Percentiles rank a stretch among this genome's conserved stretches.
These are phyloP conservation scores for Salticus scenicus DNA, from an alignment of 2,888 invertebrate genomes.

Conservation along the genomic window DNA sequence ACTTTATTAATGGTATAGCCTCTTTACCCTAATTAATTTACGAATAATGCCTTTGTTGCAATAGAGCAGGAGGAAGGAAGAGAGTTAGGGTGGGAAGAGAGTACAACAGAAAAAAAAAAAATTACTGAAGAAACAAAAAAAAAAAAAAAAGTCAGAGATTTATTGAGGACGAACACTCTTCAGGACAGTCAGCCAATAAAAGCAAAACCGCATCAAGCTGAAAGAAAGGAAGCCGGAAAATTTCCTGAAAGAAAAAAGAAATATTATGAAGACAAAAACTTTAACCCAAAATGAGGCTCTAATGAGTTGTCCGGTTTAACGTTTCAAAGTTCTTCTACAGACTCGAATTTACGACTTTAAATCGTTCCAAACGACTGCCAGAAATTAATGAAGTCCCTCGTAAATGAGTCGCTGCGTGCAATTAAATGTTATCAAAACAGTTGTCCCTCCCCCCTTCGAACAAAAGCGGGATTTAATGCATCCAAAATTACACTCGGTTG, in stretches of 20 bases:
- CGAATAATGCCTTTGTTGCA: neutral
- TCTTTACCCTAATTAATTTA: conserved; percentile 4
- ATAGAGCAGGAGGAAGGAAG: neutral
- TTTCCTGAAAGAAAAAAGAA: neutral
- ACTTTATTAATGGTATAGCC: neutral
- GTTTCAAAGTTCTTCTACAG: conserved; percentile 2
- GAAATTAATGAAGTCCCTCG: conserved; percentile 2
- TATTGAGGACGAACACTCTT: neutral
- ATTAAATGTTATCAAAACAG: conserved; percentile 7
- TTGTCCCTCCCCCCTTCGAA: conserved; percentile 3
- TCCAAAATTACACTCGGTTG: conserved; percentile 5
- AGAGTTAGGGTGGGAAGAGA: neutral
- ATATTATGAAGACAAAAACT: conserved; percentile 3
- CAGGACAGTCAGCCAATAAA: neutral
- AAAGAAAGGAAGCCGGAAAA: neutral
- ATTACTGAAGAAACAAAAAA: neutral
- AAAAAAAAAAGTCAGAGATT: neutral
- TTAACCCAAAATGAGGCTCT: conserved; percentile 5
- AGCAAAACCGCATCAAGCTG: conserved; percentile 5
- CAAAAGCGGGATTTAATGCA: conserved; percentile 2
- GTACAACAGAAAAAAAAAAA: no score
- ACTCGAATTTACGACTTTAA: conserved; percentile 6
- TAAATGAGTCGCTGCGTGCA: conserved; percentile 1
- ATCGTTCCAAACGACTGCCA: conserved; percentile 2
- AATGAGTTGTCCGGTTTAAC: conserved; percentile 5